Base-by-base conservation (phyloP, 2,888 invertebrate genomes). In the Caenorhabditis sp. region DNA sequence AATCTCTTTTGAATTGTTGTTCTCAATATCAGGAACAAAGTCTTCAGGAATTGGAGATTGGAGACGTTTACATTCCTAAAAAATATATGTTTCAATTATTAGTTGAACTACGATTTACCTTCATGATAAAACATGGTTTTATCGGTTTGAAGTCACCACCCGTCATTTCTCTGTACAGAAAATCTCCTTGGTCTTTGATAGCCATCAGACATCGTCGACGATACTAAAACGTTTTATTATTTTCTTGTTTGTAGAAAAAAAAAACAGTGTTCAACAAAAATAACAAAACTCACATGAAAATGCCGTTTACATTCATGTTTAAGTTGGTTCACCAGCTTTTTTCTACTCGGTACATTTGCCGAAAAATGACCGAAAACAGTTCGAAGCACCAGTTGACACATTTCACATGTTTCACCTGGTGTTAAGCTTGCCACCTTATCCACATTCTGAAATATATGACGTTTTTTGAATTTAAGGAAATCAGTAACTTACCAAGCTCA, bases 251-350 rank as follows among this genome's bases (percentile, higher is more conserved):
- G n/a, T n/a, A n/a, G n/a, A n/a, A n/a, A n/a, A n/a, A n/a, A n/a
- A n/a, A n/a, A n/a, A n/a, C n/a, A n/a, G n/a, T n/a, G n/a, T n/a
- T n/a, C n/a, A n/a, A n/a, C n/a, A n/a, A n/a, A n/a, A n/a, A n/a
- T n/a, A n/a, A 26, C 4, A 26, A 5, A 38, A 53, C 77, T 63
- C 49, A 83, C 84, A 63, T 78, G 70, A 59, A 72, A 84, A 36
- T 85, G 84, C 12, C 85, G 77, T 49, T 84, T 85, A 67, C 85
- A 85, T 49, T 83, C 77, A 58, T 83, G 83, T 58, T 83, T 83
- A 67, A 85, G 38, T 60, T 84, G 82, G 58, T 76, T 68, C 26
- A 63, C 66, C 53, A 82, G 63, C 38, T 76, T 73, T 54, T 77
- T 68, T 17, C 77, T 56, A 17, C 75, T 75, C 1, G 80, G 78